Evolutionary conservation across 2,888 invertebrate species (phyloP).

Genomic region (Nemapogon koenigi): DNA sequence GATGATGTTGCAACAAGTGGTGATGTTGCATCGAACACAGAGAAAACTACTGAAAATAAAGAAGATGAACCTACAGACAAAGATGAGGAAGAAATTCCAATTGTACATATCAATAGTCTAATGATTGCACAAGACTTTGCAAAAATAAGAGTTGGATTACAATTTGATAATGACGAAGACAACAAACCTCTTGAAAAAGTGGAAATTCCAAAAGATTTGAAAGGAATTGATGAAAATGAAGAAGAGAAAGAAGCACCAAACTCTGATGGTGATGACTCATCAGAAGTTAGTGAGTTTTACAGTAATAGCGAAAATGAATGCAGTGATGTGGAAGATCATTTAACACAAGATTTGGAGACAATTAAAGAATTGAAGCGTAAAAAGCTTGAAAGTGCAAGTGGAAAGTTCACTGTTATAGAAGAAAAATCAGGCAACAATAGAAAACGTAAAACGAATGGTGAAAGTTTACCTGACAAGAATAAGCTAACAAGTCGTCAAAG

Average conservation of each 20-base stretch:
- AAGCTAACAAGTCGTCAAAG: conserved; percentile 79
- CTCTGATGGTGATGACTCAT: conserved; percentile 60
- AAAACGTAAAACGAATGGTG: conserved; percentile 29
- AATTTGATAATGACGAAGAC: conserved; percentile 71
- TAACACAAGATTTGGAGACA: conserved; percentile 49
- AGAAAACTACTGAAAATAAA: conserved; percentile 24
- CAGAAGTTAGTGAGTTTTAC: conserved; percentile 72
- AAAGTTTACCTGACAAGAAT: conserved; percentile 31
- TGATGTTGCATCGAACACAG: conserved; percentile 5
- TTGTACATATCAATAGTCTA: conserved; percentile 39
- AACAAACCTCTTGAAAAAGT: conserved; percentile 64
- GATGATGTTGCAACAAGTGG: conserved; percentile 15
- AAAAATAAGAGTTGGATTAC: conserved; percentile 78
- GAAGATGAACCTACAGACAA: conserved; percentile 31
- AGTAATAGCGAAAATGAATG: conserved; percentile 69
- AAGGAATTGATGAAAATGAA: conserved; percentile 43
- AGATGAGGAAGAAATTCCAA: conserved; percentile 25
- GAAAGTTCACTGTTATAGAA: conserved; percentile 58
- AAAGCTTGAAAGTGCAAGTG: conserved; percentile 58
- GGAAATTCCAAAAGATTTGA: conserved; percentile 41
- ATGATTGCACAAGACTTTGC: conserved; percentile 80
- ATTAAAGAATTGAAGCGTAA: conserved; percentile 50
- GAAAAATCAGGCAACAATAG: conserved; percentile 45
- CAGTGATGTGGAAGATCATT: conserved; percentile 57
- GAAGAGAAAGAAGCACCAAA: conserved; percentile 30